These are phyloP conservation scores for Meles meles DNA, from an alignment of 2,113 vertebrate species.

Conservation along the genomic window DNA sequence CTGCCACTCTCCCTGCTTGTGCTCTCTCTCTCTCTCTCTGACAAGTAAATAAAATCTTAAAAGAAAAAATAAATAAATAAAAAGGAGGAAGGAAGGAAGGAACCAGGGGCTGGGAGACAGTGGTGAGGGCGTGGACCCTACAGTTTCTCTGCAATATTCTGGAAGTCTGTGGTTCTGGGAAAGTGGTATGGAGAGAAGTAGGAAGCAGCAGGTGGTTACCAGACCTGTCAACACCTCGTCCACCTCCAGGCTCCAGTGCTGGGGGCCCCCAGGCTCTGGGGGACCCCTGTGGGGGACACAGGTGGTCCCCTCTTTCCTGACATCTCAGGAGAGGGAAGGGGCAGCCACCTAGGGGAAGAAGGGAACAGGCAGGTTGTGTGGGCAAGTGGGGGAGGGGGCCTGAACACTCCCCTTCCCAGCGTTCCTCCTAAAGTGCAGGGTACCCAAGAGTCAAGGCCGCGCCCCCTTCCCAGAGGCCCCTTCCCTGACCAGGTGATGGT, in stretches of 20 bases:
- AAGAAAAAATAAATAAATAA: no score
- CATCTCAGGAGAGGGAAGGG: constrained; percentile 61
- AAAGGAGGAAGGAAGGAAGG: no score
- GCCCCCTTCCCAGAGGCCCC: constrained; percentile 42
- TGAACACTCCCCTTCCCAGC: background rate
- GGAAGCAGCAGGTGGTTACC: constrained; percentile 19
- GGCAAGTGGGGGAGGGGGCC: background rate
- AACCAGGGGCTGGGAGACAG: background rate
- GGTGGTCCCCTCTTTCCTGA: constrained; percentile 62
- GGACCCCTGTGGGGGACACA: constrained; percentile 59
- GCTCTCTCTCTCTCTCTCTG: background rate
- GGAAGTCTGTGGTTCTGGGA: background rate
- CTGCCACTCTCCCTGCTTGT: no score
- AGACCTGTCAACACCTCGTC: constrained; percentile 68
- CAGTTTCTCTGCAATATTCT: background rate
- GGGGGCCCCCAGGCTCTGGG: constrained; percentile 51
- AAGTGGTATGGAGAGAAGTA: background rate
- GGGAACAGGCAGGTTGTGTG: background rate
- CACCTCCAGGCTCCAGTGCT: background rate
- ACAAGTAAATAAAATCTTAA: background rate
- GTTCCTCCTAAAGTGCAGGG: background rate
- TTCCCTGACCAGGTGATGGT: constrained; percentile 59
- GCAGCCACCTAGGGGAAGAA: constrained; percentile 53
- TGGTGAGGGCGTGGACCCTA: background rate
- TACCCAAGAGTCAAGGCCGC: background rate